A percentile compares a stretch with the other conserved stretches of the same genome.
Evolutionary conservation across 2,113 vertebrate species (phyloP).

Genomic region (Oryctolagus cuniculus): DNA sequence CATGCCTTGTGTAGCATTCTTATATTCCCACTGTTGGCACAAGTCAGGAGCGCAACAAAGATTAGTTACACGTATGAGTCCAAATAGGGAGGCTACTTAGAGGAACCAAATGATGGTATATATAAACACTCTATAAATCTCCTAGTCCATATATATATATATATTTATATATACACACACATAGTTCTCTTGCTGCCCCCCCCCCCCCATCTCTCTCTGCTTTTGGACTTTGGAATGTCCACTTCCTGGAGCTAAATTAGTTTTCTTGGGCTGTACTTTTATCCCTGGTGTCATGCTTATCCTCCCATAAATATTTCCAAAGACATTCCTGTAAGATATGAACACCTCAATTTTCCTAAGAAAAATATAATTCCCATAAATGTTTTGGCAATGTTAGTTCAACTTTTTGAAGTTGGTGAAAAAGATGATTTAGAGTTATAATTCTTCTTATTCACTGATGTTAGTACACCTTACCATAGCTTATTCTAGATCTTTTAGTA

Average conservation of each 20-base stretch:
- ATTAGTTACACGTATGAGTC: conserved; percentile 52
- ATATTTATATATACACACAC: too few species aligned
- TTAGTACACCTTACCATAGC: conserved; percentile 28
- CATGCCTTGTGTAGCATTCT: conserved; percentile 61
- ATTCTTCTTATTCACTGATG: conserved; percentile 48
- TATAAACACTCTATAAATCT: conserved; percentile 71
- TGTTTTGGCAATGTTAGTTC: conserved; percentile 62
- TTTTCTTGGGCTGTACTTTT: conserved; percentile 60
- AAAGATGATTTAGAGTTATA: conserved; percentile 38
- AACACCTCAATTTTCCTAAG: conserved; percentile 60
- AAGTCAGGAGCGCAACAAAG: conserved; percentile 52
- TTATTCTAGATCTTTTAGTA: conserved; percentile 32
- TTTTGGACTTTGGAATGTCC: conserved; percentile 50
- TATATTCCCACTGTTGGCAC: conserved; percentile 54
- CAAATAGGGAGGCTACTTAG: conserved; percentile 58
- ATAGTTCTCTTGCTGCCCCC: neutral
- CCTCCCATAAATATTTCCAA: conserved; percentile 69
- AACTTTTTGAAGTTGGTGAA: conserved; percentile 42
- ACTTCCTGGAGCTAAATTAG: conserved; percentile 65
- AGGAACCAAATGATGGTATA: conserved; percentile 33
- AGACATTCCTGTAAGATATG: conserved; percentile 70
- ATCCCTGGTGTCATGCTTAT: conserved; percentile 48
- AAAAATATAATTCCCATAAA: conserved; percentile 57
- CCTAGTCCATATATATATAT: neutral
- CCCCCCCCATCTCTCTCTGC: neutral